A percentile compares a stretch with the other conserved stretches of the same genome.
phyloP scores from a whole-genome alignment of 1,140 invertebrate genomes.

The Tyrophagus putrescentiae region DNA sequence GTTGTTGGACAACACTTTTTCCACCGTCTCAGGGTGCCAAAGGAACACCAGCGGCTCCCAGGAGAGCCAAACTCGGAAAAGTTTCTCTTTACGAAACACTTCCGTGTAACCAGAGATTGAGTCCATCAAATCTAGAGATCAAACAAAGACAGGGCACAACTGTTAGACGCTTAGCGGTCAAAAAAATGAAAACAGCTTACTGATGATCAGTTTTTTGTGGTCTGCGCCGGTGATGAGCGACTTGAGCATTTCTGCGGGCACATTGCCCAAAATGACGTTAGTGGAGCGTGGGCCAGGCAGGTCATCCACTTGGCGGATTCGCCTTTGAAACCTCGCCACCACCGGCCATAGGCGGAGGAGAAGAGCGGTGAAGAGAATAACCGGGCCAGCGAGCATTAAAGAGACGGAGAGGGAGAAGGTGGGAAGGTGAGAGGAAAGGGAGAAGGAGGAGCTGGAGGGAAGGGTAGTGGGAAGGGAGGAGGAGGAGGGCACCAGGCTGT shows the following conservation, averaged over 20 bases:
- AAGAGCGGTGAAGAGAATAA: background rate
- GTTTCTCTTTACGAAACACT: conserved; percentile 25
- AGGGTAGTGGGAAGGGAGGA: background rate
- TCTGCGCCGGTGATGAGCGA: conserved; percentile 6
- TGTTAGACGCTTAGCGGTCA: background rate
- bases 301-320: conserved; percentile 10
- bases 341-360: background rate
- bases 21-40: conserved; percentile 28
- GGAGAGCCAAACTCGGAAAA: conserved; percentile 29
- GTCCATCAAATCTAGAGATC: conserved; percentile 25
- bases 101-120: conserved; percentile 27
- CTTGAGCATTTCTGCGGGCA: conserved; percentile 21
- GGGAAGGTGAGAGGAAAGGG: too few species aligned
- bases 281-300: conserved; percentile 21
- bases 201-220: conserved; percentile 21
- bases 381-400: background rate
- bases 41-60: conserved; percentile 27
- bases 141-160: background rate
- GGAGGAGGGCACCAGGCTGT: background rate
- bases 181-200: conserved; percentile 19
- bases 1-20: conserved; percentile 47
- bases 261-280: conserved; percentile 21
- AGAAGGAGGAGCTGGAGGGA: background rate
- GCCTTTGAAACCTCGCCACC: background rate
- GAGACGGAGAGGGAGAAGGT: background rate